Percentiles rank a stretch among this genome's conserved stretches.
Evolutionary conservation across 2,797 vertebrate species (phyloP).

Genomic region (Gadopsis marmoratus): DNA sequence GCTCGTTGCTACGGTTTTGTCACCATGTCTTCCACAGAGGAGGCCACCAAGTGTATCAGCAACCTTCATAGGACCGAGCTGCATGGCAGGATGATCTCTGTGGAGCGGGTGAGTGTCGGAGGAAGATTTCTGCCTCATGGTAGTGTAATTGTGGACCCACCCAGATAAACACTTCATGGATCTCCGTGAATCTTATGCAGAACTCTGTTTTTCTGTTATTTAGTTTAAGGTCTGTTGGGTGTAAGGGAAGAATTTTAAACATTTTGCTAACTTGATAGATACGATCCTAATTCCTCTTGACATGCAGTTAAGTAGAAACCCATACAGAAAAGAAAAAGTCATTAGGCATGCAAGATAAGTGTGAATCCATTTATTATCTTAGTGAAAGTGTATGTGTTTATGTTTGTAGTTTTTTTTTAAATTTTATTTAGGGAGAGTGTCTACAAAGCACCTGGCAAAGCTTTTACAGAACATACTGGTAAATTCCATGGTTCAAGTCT

Average conservation of each 20-base stretch:
- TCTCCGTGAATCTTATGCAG: not conserved
- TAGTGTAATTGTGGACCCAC: not conserved
- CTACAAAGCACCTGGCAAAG: not conserved
- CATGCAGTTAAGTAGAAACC: not conserved
- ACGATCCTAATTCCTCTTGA: not conserved
- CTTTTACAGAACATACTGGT: not conserved
- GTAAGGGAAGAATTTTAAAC: not conserved
- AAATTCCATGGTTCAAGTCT: not conserved
- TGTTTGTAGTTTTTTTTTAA: too few species aligned
- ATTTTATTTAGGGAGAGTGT: not conserved
- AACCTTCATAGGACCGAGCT: constrained; percentile 96
- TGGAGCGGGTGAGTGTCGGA: constrained; percentile 88
- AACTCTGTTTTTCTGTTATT: not conserved
- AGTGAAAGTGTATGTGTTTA: not conserved
- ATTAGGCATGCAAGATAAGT: not conserved
- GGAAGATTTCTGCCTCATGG: not conserved
- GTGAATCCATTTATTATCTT: not conserved
- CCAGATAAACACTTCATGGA: not conserved
- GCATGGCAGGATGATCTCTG: constrained; percentile 98
- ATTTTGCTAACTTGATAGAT: not conserved
- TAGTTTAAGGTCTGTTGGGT: not conserved
- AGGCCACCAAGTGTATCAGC: constrained; percentile 94
- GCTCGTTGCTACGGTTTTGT: constrained; percentile 99
- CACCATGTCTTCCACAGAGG: constrained; percentile 94
- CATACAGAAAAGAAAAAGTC: too few species aligned